phyloP scores from a whole-genome alignment of 2,113 vertebrate species.

The Epinephelus lanceolatus region DNA sequence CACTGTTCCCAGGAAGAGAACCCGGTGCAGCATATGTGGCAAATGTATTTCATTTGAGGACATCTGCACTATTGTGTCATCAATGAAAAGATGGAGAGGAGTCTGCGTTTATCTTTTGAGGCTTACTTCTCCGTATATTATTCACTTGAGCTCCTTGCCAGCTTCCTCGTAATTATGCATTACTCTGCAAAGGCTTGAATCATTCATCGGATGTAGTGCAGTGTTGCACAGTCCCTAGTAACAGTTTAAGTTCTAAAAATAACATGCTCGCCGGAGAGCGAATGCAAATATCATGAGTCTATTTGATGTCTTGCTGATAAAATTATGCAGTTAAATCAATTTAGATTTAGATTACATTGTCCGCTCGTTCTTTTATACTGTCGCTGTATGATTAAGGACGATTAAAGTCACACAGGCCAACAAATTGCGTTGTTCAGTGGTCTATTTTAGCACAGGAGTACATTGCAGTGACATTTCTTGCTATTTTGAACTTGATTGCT shows the following conservation, averaged over 20 bases:
- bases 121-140: conserved; percentile 35
- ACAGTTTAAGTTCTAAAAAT: conserved; percentile 81
- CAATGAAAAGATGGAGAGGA: conserved; percentile 27
- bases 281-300: conserved; percentile 67
- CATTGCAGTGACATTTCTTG: conserved; percentile 22
- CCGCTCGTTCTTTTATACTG: conserved; percentile 11
- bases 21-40: conserved; percentile 14
- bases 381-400: conserved; percentile 25
- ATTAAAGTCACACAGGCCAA: conserved; percentile 42
- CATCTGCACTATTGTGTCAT: conserved; percentile 26
- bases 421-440: conserved; percentile 26
- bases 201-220: conserved; percentile 75
- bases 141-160: conserved; percentile 44
- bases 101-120: conserved; percentile 19
- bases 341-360: conserved; percentile 23
- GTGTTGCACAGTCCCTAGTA: conserved; percentile 68
- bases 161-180: conserved; percentile 67
- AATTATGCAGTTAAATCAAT: conserved; percentile 43
- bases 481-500: conserved; percentile 51
- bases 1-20: conserved; percentile 17
- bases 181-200: conserved; percentile 74
- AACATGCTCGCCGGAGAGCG: conserved; percentile 50
- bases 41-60: conserved; percentile 21
- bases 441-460: conserved; percentile 39
- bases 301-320: conserved; percentile 58